Evolutionary conservation across 2,888 invertebrate species (phyloP).

Genomic region (Chrysolina oricalcia): DNA sequence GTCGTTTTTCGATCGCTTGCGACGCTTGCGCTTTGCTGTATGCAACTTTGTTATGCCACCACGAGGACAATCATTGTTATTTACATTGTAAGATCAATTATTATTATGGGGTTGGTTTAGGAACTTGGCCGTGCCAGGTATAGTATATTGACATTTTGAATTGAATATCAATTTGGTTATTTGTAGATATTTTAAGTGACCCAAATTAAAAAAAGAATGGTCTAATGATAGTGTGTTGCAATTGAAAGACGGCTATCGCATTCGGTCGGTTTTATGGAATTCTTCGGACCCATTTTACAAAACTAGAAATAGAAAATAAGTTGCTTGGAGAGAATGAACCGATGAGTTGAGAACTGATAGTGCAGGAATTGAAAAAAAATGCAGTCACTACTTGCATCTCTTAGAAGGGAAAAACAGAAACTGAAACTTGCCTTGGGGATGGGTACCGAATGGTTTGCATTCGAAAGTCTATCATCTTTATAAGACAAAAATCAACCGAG

Average conservation of each 20-base stretch:
- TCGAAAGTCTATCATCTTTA: background rate
- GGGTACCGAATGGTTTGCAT: background rate
- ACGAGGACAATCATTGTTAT: too few relatives aligned
- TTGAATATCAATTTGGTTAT: slow-evolving; percentile 15
- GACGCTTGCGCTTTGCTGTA: background rate
- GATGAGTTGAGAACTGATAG: background rate
- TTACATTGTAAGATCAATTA: background rate
- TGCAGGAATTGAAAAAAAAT: too few relatives aligned
- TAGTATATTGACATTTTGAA: background rate
- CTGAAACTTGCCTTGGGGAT: background rate
- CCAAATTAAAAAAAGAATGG: slow-evolving; percentile 18
- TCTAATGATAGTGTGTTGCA: slow-evolving; percentile 11
- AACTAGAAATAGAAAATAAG: background rate
- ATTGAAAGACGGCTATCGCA: background rate
- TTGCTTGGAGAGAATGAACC: background rate
- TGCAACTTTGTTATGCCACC: background rate
- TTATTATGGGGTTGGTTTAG: background rate
- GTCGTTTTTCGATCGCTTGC: too few relatives aligned
- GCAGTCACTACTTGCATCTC: background rate
- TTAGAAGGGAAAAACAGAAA: slow-evolving; percentile 1
- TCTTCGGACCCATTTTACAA: background rate
- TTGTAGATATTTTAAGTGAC: slow-evolving; percentile 17
- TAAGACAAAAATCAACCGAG: background rate
- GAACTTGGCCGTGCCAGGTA: background rate
- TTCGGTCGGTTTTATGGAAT: background rate